Evolutionary conservation across 2,113 vertebrate genomes (phyloP).

Genomic region (Myxocyprinus asiaticus): DNA sequence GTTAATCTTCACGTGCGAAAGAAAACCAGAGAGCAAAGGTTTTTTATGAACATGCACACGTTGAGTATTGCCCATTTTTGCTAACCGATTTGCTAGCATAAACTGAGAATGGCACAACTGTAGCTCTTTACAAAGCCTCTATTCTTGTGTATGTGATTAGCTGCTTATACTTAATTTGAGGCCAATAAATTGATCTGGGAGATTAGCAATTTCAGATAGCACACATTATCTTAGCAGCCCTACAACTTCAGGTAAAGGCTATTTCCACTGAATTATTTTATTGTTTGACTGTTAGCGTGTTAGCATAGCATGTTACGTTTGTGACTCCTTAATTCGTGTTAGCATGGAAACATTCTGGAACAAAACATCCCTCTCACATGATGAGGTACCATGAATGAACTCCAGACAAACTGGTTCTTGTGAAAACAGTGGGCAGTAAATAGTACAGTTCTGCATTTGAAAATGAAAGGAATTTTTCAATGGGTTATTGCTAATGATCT

Average conservation of each 20-base stretch:
- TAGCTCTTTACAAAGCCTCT: not conserved
- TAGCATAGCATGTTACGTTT: not conserved
- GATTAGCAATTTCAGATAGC: conserved; percentile 1
- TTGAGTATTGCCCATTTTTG: conserved; percentile 1
- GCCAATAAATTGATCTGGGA: not conserved
- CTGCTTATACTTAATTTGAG: conserved; percentile 14
- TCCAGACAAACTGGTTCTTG: no score
- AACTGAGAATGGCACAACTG: not conserved
- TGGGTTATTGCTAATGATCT: no score
- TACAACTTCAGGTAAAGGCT: not conserved
- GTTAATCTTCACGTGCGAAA: conserved; percentile 4
- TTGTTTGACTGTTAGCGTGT: not conserved
- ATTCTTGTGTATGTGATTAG: not conserved
- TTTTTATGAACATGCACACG: not conserved
- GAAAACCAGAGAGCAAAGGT: not conserved
- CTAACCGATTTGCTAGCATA: not conserved
- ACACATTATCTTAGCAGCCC: not conserved
- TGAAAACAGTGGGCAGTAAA: no score
- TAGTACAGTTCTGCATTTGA: no score
- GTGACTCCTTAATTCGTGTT: not conserved
- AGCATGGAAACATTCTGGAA: not conserved
- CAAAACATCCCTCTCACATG: not conserved
- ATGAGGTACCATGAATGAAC: not conserved
- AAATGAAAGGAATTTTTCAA: no score
- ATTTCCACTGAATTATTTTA: not conserved